These are phyloP conservation scores for Ophioderma brevispina DNA, from an alignment of 35 echinoderm and acorn worm genomes.

Conservation along the genomic window DNA sequence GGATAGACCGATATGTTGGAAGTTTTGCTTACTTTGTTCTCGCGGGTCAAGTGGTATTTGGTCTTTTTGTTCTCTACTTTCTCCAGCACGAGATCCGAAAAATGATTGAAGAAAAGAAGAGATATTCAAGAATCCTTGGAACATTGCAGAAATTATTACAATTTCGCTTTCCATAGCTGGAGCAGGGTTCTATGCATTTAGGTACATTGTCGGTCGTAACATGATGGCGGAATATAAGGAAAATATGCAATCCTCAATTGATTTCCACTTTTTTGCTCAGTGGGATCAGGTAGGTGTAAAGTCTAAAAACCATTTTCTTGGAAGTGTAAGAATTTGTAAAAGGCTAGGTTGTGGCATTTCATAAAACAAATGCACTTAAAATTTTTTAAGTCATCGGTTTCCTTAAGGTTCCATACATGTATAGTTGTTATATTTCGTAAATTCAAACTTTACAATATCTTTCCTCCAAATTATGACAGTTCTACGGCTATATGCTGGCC, in stretches of 20 bases:
- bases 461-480: no score
- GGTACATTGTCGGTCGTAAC: slow-evolving; percentile 52
- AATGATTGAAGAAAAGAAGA: slow-evolving; percentile 42
- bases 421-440: no score
- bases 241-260: slow-evolving; percentile 58
- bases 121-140: slow-evolving; percentile 74
- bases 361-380: neutral
- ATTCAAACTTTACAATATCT: no score
- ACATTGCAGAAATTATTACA: slow-evolving; percentile 63
- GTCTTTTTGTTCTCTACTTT: slow-evolving; percentile 84
- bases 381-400: neutral
- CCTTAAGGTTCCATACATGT: no score
- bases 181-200: slow-evolving; percentile 69
- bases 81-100: slow-evolving; percentile 48
- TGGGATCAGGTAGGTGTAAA: slow-evolving; percentile 78
- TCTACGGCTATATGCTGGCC: slow-evolving; percentile 62
- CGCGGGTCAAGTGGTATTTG: slow-evolving; percentile 62
- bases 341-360: neutral
- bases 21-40: slow-evolving; percentile 65
- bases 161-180: slow-evolving; percentile 55
- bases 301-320: no score
- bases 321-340: no score
- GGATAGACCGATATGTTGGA: slow-evolving; percentile 70
- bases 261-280: slow-evolving; percentile 87
- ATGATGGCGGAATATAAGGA: slow-evolving; percentile 63